Percentiles rank a stretch among this genome's conserved stretches.
These are phyloP conservation scores for Corythoichthys intestinalis DNA, from an alignment of 2,113 vertebrate genomes.

Conservation along the genomic window DNA sequence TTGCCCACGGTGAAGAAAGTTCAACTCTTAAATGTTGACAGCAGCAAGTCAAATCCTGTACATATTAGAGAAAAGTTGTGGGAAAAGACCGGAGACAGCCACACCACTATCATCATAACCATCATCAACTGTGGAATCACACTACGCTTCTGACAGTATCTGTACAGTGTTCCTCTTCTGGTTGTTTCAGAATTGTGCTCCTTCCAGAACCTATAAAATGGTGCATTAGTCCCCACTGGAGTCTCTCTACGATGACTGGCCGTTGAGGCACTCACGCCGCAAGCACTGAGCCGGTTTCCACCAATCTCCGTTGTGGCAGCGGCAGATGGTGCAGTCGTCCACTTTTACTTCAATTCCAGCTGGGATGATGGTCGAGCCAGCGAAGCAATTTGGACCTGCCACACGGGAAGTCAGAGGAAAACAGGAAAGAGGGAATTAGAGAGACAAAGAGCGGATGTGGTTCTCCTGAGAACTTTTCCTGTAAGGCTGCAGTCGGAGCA, in stretches of 20 bases:
- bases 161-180: conserved; percentile 46
- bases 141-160: conserved; percentile 28
- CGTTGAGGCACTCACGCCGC: conserved; percentile 95
- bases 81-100: conserved; percentile 45
- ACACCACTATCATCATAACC: conserved; percentile 28
- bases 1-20: conserved; percentile 49
- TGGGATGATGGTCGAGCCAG: conserved; percentile 96
- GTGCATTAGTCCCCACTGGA: conserved; percentile 47
- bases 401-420: conserved; percentile 47
- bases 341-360: conserved; percentile 99
- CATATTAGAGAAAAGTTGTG: conserved; percentile 51
- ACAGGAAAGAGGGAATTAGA: conserved; percentile 49
- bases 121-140: not conserved
- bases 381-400: conserved; percentile 98
- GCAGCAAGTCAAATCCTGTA: conserved; percentile 65
- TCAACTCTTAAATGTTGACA: conserved; percentile 51
- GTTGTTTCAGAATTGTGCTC: conserved; percentile 70
- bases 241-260: conserved; percentile 85
- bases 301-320: conserved; percentile 98
- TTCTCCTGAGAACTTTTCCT: conserved; percentile 56
- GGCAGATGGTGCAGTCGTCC: conserved; percentile 99
- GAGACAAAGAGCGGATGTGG: conserved; percentile 50
- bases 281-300: conserved; percentile 98
- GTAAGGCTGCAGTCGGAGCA: conserved; percentile 60
- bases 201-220: conserved; percentile 63